Conservation (phyloP, 2,113 vertebrate species). For the Nesoenas mayeri region DNA sequence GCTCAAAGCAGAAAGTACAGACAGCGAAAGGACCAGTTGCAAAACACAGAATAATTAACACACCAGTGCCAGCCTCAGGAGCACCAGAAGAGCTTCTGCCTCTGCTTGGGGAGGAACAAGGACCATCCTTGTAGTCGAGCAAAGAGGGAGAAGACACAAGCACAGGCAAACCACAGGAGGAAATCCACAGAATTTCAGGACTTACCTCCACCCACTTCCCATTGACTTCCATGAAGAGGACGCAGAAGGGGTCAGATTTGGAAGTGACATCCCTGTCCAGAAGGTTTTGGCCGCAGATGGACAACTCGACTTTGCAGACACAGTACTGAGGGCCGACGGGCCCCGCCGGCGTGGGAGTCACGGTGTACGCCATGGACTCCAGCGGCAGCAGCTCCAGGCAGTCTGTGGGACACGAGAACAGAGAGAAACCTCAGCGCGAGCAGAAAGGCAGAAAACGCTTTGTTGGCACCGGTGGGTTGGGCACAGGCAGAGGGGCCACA, state of each 20-base stretch:
- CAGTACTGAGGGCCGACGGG: constrained; percentile 85
- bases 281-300: constrained; percentile 86
- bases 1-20: neutral
- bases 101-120: fast-evolving
- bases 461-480: fast-evolving
- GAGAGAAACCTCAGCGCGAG: neutral
- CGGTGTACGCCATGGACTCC: constrained; percentile 86
- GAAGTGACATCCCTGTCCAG: constrained; percentile 96
- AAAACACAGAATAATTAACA: neutral
- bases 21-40: fast-evolving
- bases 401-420: constrained; percentile 30
- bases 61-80: fast-evolving
- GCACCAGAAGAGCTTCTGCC: neutral
- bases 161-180: fast-evolving
- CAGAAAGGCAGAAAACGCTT: fast-evolving
- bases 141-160: neutral
- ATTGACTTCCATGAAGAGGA: constrained; percentile 90
- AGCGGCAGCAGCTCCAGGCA: constrained; percentile 68
- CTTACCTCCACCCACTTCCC: constrained; percentile 96
- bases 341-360: constrained; percentile 40
- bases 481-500: neutral
- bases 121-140: neutral
- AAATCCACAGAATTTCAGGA: neutral
- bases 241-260: constrained; percentile 97
- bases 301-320: constrained; percentile 91